Evolutionary conservation across 2,797 vertebrate species (phyloP), one percentile per base, ranked within the genome.

Genomic region (Anabas testudineus): DNA sequence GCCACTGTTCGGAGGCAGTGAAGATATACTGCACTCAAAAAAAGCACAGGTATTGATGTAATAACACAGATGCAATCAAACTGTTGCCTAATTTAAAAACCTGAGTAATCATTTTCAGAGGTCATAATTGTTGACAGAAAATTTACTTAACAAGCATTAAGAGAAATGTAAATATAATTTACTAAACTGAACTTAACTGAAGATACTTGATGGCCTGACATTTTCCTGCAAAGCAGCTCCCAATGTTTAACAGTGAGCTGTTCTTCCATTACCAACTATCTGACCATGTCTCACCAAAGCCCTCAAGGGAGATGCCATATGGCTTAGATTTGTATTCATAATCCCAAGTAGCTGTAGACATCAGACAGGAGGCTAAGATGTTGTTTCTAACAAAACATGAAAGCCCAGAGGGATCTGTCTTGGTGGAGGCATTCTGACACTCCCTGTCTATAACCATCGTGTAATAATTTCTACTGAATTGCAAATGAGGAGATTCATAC

Each of bases 281-380:
- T 80, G 76, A 84, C 71, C 82, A 70, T 47, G 79, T 84, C 82
- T 81, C 74, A 74, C 65, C 13, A 18, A 62, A 52, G 49, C 53
- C 56, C 71, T 71, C 32, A 18, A 52, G 75, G 72, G 74, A 67
- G 61, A 62, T 14, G 28, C 78, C 87, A 88, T 85, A 87, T 88
- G 87, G 87, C 72, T 80, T n/a, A 39, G 76, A 84, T 90, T 90
- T 87, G 71, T 59, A 81, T 86, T 88, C 83, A 88, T 71, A 82
- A 79, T 80, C 74, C 72, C 74, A 76, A 87, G 82, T 80, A 87
- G 82, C 76, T 82, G 74, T 57, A 80, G 72, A 78, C 77, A 75
- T 88, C 69, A 80, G 65, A 79, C 63, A 72, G 74, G 76, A 70
- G 74, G 79, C 80, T 82, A 78, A 87, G 78, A 82, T 84, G 74